Conservation (phyloP, 2,113 vertebrate species). For the Etheostoma cragini region DNA sequence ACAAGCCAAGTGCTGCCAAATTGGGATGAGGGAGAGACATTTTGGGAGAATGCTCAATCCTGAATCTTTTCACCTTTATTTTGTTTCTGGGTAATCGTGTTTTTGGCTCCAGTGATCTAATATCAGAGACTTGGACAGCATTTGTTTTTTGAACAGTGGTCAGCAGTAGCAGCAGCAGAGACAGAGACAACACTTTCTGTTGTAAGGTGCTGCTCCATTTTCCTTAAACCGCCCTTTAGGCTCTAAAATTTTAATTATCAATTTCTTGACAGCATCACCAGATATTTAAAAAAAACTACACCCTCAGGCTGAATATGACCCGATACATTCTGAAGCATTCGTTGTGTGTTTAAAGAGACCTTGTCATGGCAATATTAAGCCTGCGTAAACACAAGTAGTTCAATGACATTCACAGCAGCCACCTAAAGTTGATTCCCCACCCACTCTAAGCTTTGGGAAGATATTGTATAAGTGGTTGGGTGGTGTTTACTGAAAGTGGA, state of each 20-base stretch:
- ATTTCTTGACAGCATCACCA: constrained; percentile 26
- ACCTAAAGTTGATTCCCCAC: constrained; percentile 79
- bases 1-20: constrained; percentile 82
- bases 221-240: constrained; percentile 28
- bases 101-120: constrained; percentile 68
- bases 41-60: constrained; percentile 72
- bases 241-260: constrained; percentile 24
- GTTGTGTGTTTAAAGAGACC: constrained; percentile 70
- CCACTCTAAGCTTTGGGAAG: constrained; percentile 77
- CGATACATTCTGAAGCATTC: constrained; percentile 43
- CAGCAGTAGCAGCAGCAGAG: constrained; percentile 35
- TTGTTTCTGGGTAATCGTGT: constrained; percentile 65
- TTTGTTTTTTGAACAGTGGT: constrained; percentile 46
- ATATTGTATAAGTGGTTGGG: constrained; percentile 70
- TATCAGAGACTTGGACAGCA: constrained; percentile 54
- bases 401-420: constrained; percentile 78
- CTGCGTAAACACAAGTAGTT: constrained; percentile 79
- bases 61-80: constrained; percentile 74
- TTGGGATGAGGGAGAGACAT: constrained; percentile 81
- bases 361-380: constrained; percentile 75
- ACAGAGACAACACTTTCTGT: constrained; percentile 19
- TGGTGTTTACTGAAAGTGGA: constrained; percentile 81
- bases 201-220: background rate
- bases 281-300: constrained; percentile 47
- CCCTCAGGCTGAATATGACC: constrained; percentile 58